These are phyloP conservation scores for Tenthredo livida DNA, from an alignment of 2,888 invertebrate species.

Conservation along the genomic window DNA sequence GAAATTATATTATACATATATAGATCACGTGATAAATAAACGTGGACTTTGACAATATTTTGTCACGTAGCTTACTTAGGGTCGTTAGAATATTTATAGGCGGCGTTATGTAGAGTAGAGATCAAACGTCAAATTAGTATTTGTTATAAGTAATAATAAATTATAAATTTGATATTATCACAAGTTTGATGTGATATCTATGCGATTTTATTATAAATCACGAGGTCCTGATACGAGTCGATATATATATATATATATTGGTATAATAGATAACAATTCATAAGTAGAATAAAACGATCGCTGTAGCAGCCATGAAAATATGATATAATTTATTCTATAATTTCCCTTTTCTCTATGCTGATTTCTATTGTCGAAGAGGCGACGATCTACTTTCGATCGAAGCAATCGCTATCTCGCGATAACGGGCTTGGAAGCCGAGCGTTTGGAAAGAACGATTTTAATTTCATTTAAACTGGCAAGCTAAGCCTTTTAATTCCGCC, in stretches of 20 bases:
- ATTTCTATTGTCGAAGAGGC: not conserved
- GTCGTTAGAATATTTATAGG: not conserved
- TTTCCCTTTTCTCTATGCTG: not conserved
- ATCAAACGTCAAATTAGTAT: conserved; percentile 10
- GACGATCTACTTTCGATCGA: conserved; percentile 52
- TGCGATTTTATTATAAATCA: not conserved
- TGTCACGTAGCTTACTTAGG: not conserved
- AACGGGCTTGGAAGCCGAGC: conserved; percentile 44
- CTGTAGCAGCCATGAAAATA: not conserved
- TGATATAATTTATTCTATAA: not conserved
- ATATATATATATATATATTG: not conserved
- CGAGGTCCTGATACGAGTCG: not conserved
- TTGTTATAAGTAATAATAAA: conserved; percentile 5
- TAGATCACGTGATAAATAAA: conserved; percentile 1
- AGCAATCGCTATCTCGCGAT: conserved; percentile 49
- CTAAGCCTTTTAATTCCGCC: conserved; percentile 62
- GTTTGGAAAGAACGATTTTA: conserved; percentile 57
- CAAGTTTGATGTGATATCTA: not conserved
- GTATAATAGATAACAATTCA: not conserved
- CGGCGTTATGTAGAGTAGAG: not conserved
- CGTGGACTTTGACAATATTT: conserved; percentile 16
- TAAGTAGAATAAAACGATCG: not conserved
- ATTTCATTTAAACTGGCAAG: conserved; percentile 56
- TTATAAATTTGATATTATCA: conserved; percentile 21
- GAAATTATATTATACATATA: not conserved